Percentiles rank a stretch among this genome's conserved stretches.
Evolutionary conservation across 2,113 vertebrate genomes (phyloP).

Genomic region (Nothoprocta perdicaria): DNA sequence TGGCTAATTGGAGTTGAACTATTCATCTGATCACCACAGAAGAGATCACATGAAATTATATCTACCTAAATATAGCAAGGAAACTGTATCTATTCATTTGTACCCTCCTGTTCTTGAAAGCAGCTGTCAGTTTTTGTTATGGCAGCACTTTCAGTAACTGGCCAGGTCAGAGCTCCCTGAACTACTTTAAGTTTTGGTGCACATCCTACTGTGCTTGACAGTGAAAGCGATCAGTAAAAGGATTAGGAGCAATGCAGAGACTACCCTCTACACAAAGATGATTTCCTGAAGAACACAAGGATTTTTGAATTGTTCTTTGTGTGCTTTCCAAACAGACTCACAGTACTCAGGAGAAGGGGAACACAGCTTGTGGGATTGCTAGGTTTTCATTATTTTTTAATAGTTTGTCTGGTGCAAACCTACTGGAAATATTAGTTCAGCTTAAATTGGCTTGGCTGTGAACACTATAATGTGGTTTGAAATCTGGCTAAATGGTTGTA

Average conservation of each 20-base stretch:
- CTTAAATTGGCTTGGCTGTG: neutral
- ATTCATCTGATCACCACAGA: neutral
- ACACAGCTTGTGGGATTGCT: neutral
- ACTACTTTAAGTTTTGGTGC: neutral
- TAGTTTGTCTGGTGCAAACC: neutral
- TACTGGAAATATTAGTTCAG: neutral
- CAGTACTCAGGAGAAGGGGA: neutral
- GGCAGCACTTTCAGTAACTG: neutral
- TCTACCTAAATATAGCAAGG: neutral
- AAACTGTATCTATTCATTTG: neutral
- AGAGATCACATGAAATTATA: neutral
- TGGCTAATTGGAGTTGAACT: neutral
- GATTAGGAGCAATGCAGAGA: neutral
- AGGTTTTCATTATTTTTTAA: neutral
- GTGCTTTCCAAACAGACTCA: neutral
- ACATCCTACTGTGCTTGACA: neutral
- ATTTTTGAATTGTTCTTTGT: neutral
- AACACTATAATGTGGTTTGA: neutral
- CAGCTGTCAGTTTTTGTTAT: neutral
- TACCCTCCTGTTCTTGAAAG: neutral
- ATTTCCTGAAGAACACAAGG: neutral
- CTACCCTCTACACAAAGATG: neutral
- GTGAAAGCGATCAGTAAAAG: neutral
- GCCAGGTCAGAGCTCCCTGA: neutral
- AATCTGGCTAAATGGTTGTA: conserved; percentile 16